A percentile compares a stretch with the other conserved stretches of the same genome.
These are phyloP conservation scores for Andrena marginata DNA, from an alignment of 2,888 invertebrate species.

Conservation along the genomic window DNA sequence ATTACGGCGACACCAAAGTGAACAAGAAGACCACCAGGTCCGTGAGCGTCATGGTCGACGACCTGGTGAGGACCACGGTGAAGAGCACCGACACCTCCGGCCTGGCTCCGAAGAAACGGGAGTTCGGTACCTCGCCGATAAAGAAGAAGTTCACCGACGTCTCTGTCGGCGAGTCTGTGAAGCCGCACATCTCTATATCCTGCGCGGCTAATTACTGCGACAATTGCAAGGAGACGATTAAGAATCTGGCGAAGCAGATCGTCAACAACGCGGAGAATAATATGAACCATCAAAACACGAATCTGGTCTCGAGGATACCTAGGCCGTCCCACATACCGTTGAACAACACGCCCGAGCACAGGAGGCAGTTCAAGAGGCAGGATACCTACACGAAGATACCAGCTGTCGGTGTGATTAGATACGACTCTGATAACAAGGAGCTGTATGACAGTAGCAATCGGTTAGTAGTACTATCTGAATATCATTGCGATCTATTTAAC, in stretches of 20 bases:
- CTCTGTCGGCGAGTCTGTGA: conserved; percentile 86
- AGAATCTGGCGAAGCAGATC: conserved; percentile 85
- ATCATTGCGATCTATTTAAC: not conserved
- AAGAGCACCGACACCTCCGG: conserved; percentile 85
- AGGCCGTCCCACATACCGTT: conserved; percentile 79
- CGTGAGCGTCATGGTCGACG: conserved; percentile 75
- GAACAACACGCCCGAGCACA: conserved; percentile 72
- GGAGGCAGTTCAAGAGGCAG: conserved; percentile 81
- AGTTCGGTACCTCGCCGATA: conserved; percentile 82
- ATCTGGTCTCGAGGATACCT: conserved; percentile 79
- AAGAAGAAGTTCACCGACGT: conserved; percentile 86
- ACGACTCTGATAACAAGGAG: conserved; percentile 81
- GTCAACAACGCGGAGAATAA: conserved; percentile 74
- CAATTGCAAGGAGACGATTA: conserved; percentile 87
- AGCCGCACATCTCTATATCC: conserved; percentile 85
- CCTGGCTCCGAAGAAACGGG: conserved; percentile 78
- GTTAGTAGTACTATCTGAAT: conserved; percentile 66
- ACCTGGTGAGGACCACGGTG: conserved; percentile 74
- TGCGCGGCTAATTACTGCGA: conserved; percentile 87
- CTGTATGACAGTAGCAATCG: conserved; percentile 78
- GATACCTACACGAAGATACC: conserved; percentile 83
- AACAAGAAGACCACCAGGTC: conserved; percentile 73
- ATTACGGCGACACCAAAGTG: conserved; percentile 87
- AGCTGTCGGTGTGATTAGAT: conserved; percentile 75
- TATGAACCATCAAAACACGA: conserved; percentile 71